Evolutionary conservation across 2,888 invertebrate species (phyloP), one percentile per base, ranked within the genome.

Genomic region (Cantharis rufa): DNA sequence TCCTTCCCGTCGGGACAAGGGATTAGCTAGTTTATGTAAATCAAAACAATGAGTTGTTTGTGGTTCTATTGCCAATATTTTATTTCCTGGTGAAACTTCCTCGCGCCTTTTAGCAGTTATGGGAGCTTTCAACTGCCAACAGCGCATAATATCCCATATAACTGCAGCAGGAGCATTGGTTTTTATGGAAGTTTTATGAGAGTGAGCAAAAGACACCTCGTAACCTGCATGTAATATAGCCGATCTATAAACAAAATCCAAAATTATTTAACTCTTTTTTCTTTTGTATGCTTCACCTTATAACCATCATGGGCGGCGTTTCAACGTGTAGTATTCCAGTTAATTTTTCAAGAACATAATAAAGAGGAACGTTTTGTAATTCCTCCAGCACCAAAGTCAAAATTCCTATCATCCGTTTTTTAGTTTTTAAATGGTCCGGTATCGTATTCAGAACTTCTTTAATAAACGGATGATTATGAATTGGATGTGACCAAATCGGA

Each of bases 191-290:
- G 93, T 92, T 85, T 94, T 95, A 80, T 92, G 92, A 74, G 96
- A 95, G 89, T 99, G 99, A 0, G 98, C 97, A 83, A 93, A 93
- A 0, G 98, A 98, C 2, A 99, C 98, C 82, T 92, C 90, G 88
- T 95, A 97, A 0, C 98, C 98, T 0, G 95, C 95, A 88, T 97
- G 95, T 75, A 98, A 87, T 71, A 98, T 88, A 0, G 97, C 98
- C 0, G 99, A 99, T 82, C 98, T 95, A 86, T 86, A 90, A 82
- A 71, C 75, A 77, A 78, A 73, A 28, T 61, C 78, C 62, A 66
- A 69, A 69, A 18, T n/a, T n/a, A 48, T 48, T n/a, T n/a, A 48
- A n/a, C 48, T n/a, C n/a, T n/a, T n/a, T 48, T 48, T 32, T 32
- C 18, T n/a, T 48, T 48, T 48, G 48, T n/a, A n/a, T 48, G 1